A percentile compares a stretch with the other conserved stretches of the same genome.
phyloP scores from a whole-genome alignment of 2,797 vertebrate genomes.

The Miopithecus talapoin region DNA sequence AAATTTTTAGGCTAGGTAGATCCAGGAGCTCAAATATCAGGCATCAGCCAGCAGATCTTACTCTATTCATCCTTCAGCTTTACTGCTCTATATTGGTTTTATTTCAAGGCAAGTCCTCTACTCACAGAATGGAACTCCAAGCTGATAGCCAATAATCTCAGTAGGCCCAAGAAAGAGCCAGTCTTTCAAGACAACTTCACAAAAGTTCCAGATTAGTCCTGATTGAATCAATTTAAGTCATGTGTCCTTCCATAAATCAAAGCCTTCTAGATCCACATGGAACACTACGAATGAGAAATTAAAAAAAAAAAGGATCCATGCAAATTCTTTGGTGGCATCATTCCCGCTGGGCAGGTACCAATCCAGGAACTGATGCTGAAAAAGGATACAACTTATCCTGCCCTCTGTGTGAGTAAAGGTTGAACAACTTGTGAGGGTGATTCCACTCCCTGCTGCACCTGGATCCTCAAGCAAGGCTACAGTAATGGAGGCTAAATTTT shows the following conservation, averaged over 20 bases:
- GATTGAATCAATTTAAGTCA: background rate
- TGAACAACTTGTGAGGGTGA: background rate
- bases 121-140: background rate
- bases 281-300: background rate
- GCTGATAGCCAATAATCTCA: background rate
- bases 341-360: background rate
- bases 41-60: background rate
- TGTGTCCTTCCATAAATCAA: background rate
- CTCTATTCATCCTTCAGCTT: background rate
- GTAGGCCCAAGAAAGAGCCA: background rate
- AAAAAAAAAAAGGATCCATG: background rate
- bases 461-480: background rate
- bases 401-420: background rate
- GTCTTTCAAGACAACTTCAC: background rate
- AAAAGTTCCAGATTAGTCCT: background rate
- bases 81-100: background rate
- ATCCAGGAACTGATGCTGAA: too few species aligned
- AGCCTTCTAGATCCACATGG: background rate
- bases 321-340: background rate
- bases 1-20: background rate
- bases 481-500: background rate
- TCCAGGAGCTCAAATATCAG: background rate
- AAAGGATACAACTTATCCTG: background rate
- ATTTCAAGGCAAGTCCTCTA: background rate
- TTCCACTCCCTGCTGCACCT: background rate